Conservation (phyloP, 2,113 vertebrate species). For the Azemiops feae region DNA sequence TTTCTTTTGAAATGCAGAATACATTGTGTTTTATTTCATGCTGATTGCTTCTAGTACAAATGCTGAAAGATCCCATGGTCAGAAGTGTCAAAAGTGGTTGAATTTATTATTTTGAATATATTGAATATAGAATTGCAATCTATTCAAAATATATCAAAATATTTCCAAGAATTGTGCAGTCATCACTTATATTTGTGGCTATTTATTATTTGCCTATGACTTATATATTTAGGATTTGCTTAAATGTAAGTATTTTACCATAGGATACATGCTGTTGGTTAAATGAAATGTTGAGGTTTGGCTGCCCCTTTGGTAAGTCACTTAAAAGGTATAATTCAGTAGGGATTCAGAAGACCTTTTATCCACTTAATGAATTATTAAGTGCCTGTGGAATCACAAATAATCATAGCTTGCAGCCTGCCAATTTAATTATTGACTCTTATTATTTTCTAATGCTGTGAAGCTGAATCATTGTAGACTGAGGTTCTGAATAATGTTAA, state of each 20-base stretch:
- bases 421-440: not conserved
- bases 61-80: not conserved
- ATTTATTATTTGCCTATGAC: not conserved
- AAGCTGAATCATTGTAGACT: not conserved
- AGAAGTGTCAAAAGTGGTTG: not conserved
- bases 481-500: not conserved
- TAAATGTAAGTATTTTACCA: not conserved
- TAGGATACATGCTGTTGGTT: not conserved
- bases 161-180: not conserved
- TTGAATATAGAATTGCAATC: not conserved
- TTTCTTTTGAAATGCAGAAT: not conserved
- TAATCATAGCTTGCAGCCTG: not conserved
- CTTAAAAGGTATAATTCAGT: not conserved
- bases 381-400: not conserved
- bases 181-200: not conserved
- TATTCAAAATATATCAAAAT: not conserved
- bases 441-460: not conserved
- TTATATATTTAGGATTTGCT: not conserved
- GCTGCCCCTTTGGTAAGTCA: not conserved
- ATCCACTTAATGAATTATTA: slow-evolving; percentile 6
- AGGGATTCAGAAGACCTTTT: not conserved
- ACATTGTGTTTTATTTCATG: not conserved
- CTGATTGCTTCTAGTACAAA: not conserved
- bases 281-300: not conserved
- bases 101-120: not conserved